These are phyloP conservation scores for Micrastur ruficollis DNA, from an alignment of 2,797 vertebrate species.

Conservation along the genomic window DNA sequence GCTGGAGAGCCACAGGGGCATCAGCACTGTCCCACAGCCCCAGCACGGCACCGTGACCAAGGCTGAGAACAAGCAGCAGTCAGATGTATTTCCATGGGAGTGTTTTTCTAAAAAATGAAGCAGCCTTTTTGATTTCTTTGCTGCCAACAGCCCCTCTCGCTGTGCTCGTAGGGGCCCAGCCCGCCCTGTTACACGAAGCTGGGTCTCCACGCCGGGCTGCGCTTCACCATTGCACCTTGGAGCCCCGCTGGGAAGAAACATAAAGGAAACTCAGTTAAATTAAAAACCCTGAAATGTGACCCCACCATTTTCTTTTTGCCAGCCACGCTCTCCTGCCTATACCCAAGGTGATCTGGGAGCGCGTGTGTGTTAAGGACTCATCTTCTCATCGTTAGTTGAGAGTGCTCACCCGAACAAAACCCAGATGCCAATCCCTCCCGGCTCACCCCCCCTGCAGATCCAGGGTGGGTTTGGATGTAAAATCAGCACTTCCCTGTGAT, in stretches of 20 bases:
- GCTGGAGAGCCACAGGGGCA: not conserved
- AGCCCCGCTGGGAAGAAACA: fast-evolving
- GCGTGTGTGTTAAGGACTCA: not conserved
- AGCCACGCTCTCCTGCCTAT: not conserved
- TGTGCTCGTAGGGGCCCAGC: not conserved
- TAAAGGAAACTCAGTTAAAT: not conserved
- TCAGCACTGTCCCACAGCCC: not conserved
- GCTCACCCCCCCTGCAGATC: not conserved
- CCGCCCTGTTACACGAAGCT: not conserved
- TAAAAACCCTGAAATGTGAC: not conserved
- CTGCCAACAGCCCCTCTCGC: not conserved
- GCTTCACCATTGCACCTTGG: not conserved
- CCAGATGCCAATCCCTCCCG: not conserved
- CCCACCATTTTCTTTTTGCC: not conserved
- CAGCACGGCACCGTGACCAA: fast-evolving
- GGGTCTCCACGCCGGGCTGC: not conserved
- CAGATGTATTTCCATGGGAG: not conserved
- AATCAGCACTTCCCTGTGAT: not conserved
- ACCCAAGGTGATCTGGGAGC: not conserved
- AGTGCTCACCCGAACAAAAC: not conserved
- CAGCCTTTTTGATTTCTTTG: not conserved
- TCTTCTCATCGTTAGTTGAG: not conserved
- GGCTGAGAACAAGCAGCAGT: not conserved
- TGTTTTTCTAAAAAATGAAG: not conserved
- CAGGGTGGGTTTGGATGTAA: not conserved